Evolutionary conservation across 2,113 vertebrate species (phyloP).

Genomic region (Numida meleagris): DNA sequence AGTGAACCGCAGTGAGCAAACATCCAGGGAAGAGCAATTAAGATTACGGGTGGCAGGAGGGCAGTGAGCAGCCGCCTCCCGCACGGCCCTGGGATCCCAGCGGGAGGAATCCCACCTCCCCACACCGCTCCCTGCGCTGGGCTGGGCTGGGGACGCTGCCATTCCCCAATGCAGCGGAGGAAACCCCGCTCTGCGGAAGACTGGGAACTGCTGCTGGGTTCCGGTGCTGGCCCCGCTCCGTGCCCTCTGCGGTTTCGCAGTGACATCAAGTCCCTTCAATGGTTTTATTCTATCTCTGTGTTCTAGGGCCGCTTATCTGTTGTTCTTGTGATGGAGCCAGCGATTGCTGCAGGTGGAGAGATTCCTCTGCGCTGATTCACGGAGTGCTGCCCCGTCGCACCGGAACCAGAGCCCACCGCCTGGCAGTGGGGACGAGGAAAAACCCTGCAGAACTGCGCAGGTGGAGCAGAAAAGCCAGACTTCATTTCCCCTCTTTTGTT

Average conservation of each 20-base stretch:
- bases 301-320: slow-evolving; percentile 36
- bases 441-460: neutral
- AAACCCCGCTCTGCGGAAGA: neutral
- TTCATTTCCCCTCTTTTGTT: slow-evolving; percentile 54
- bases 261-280: slow-evolving; percentile 48
- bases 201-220: neutral
- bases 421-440: slow-evolving; percentile 47
- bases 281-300: slow-evolving; percentile 43
- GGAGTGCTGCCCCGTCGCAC: neutral
- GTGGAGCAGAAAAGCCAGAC: neutral
- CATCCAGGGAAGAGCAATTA: neutral
- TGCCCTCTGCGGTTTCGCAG: slow-evolving; percentile 13
- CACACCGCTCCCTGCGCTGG: no score
- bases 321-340: slow-evolving; percentile 65
- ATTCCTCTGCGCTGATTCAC: slow-evolving; percentile 55
- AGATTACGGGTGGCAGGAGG: neutral
- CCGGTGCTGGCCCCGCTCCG: neutral
- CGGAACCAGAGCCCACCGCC: neutral
- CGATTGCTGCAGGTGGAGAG: slow-evolving; percentile 47
- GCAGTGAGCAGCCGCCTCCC: neutral
- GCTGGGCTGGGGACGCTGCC: neutral
- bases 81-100: rapidly evolving
- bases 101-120: neutral
- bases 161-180: neutral
- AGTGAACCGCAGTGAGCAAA: neutral